These are phyloP conservation scores for Nudaria mundana DNA, from an alignment of 2,888 invertebrate genomes.

Conservation along the genomic window DNA sequence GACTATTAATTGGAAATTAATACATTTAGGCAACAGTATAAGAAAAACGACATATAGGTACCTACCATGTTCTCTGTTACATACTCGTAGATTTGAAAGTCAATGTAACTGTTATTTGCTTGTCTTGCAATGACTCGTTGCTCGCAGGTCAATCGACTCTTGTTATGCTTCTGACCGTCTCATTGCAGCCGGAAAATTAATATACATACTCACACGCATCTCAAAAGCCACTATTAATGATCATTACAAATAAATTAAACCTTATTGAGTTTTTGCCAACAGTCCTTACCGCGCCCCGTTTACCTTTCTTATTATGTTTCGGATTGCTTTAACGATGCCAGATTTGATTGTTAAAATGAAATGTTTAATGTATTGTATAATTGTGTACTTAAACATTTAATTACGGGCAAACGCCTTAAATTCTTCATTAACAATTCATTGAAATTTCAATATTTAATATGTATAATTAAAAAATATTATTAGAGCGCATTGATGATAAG, in stretches of 20 bases:
- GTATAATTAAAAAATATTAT: not conserved
- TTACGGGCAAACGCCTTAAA: slow-evolving; percentile 3
- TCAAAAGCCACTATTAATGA: slow-evolving; percentile 18
- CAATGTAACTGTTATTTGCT: slow-evolving; percentile 13
- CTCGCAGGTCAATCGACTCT: not conserved
- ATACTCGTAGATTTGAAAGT: no score
- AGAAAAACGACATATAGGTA: slow-evolving; percentile 35
- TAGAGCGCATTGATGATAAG: not conserved
- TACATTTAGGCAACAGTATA: slow-evolving; percentile 43
- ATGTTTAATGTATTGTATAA: slow-evolving; percentile 11
- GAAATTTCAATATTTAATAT: slow-evolving; percentile 1
- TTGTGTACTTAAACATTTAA: slow-evolving; percentile 6
- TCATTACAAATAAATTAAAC: slow-evolving; percentile 21
- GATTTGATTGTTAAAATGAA: slow-evolving; percentile 16
- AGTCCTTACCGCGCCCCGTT: not conserved
- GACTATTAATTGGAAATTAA: slow-evolving; percentile 52
- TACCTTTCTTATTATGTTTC: not conserved
- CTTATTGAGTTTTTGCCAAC: slow-evolving; percentile 21
- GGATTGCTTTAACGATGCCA: slow-evolving; percentile 13
- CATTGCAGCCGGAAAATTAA: not conserved
- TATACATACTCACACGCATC: not conserved
- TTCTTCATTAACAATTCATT: not conserved
- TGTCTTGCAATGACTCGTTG: not conserved
- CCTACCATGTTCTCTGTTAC: no score
- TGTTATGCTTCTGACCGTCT: not conserved